These are phyloP conservation scores for Perca schrenkii DNA, from an alignment of 2,113 vertebrate species.

Conservation along the genomic window DNA sequence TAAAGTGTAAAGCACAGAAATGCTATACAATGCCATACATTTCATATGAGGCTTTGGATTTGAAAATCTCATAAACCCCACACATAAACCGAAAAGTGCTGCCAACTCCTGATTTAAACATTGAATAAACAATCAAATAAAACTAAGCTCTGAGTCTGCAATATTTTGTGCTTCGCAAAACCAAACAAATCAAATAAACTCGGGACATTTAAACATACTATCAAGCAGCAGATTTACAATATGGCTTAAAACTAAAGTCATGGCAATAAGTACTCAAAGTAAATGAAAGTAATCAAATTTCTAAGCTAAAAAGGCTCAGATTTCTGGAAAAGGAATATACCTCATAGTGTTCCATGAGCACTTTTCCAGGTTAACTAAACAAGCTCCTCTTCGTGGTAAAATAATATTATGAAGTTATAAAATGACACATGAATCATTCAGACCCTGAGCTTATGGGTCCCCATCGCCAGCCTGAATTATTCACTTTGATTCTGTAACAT, in stretches of 20 bases:
- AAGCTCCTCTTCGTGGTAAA: conserved; percentile 49
- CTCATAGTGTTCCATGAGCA: conserved; percentile 1
- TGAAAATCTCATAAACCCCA: conserved; percentile 15
- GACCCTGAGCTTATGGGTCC: conserved; percentile 63
- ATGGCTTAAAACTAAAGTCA: conserved; percentile 13
- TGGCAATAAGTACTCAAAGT: background rate
- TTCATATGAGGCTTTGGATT: conserved; percentile 15
- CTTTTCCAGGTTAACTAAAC: conserved; percentile 54
- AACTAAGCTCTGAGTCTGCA: conserved; percentile 6
- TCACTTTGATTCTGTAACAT: conserved; percentile 82
- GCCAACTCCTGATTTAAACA: conserved; percentile 4
- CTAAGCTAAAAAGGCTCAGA: background rate
- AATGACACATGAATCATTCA: conserved; percentile 83
- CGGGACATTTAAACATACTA: conserved; percentile 9
- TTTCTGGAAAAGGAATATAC: conserved; percentile 2
- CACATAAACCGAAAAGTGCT: background rate
- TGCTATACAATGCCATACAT: conserved; percentile 16
- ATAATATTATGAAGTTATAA: conserved; percentile 74
- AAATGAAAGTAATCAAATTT: conserved; percentile 24
- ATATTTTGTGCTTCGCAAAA: conserved; percentile 9
- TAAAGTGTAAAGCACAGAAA: conserved; percentile 26
- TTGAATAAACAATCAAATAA: conserved; percentile 25
- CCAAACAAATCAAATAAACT: conserved; percentile 32
- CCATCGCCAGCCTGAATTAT: conserved; percentile 77
- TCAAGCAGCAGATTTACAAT: background rate